A percentile compares a stretch with the other conserved stretches of the same genome.
phyloP scores from a whole-genome alignment of 2,113 vertebrate genomes.

The Kryptolebias marmoratus region DNA sequence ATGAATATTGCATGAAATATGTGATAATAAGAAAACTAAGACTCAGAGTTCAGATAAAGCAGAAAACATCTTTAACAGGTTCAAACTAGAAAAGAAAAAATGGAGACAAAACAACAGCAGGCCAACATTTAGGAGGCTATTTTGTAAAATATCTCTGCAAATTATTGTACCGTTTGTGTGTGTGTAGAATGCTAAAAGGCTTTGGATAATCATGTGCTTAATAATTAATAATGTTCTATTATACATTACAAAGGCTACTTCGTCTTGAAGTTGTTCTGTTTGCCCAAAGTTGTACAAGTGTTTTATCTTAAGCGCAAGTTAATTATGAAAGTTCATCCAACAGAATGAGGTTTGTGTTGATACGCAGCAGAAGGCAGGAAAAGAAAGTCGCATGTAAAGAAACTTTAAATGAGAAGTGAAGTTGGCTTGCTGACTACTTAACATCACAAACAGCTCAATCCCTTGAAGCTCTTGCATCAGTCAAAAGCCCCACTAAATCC shows the following conservation, averaged over 20 bases:
- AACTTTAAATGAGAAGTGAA: conserved; percentile 63
- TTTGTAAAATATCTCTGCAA: conserved; percentile 21
- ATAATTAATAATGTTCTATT: conserved; percentile 43
- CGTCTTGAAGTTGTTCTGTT: conserved; percentile 18
- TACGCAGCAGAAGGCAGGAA: conserved; percentile 3
- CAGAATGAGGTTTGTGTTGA: conserved; percentile 27
- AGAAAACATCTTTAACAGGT: neutral
- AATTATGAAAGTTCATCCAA: conserved; percentile 54
- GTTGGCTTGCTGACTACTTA: conserved; percentile 50
- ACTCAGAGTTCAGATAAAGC: neutral
- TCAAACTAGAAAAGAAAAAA: neutral
- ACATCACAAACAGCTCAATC: conserved; percentile 66
- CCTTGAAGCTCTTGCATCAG: conserved; percentile 69
- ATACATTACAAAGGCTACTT: conserved; percentile 44
- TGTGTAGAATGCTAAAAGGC: conserved; percentile 19
- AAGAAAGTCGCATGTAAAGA: conserved; percentile 32
- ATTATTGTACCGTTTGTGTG: conserved; percentile 6
- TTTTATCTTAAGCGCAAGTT: conserved; percentile 57
- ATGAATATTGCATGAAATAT: too few species aligned
- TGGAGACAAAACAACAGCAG: neutral
- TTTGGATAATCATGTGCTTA: conserved; percentile 24
- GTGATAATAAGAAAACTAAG: too few species aligned
- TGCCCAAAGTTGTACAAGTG: conserved; percentile 34
- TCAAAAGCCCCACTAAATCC: conserved; percentile 60
- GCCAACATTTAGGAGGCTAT: conserved; percentile 19